phyloP scores from a whole-genome alignment of 2,113 vertebrate genomes.

The Lontra canadensis region DNA sequence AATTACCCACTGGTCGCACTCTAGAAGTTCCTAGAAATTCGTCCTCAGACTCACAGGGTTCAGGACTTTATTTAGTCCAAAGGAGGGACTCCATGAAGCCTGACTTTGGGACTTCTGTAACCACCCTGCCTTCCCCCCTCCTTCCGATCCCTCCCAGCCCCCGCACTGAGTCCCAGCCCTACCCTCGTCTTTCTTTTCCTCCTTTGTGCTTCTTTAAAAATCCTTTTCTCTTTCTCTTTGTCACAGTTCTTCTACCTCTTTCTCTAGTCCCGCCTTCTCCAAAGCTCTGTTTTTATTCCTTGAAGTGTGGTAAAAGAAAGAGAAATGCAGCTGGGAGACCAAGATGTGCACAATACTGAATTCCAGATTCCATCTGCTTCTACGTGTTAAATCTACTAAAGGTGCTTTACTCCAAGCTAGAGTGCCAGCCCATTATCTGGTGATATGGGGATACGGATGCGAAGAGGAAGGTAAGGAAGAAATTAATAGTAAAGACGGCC shows the following conservation, averaged over 20 bases:
- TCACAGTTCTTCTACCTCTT: neutral
- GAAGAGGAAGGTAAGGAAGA: neutral
- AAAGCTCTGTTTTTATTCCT: neutral
- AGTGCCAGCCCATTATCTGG: neutral
- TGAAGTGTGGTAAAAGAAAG: neutral
- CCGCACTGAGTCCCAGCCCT: accelerated
- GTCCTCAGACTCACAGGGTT: neutral
- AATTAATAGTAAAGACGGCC: neutral
- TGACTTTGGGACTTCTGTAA: neutral
- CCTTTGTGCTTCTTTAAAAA: neutral
- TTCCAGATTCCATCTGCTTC: neutral
- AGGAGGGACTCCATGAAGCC: neutral
- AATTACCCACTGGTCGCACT: neutral
- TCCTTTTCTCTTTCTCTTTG: neutral
- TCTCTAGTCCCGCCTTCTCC: neutral
- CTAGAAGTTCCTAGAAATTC: neutral
- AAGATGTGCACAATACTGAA: neutral
- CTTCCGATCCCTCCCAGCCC: no score
- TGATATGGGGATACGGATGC: neutral
- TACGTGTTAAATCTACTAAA: neutral
- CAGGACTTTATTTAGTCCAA: neutral
- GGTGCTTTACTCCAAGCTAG: neutral
- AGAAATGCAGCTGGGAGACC: neutral
- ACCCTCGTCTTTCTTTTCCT: no score
- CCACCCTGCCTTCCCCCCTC: no score